These are phyloP conservation scores for Graptemys geographica DNA, from an alignment of 2,797 vertebrate species.

Conservation along the genomic window DNA sequence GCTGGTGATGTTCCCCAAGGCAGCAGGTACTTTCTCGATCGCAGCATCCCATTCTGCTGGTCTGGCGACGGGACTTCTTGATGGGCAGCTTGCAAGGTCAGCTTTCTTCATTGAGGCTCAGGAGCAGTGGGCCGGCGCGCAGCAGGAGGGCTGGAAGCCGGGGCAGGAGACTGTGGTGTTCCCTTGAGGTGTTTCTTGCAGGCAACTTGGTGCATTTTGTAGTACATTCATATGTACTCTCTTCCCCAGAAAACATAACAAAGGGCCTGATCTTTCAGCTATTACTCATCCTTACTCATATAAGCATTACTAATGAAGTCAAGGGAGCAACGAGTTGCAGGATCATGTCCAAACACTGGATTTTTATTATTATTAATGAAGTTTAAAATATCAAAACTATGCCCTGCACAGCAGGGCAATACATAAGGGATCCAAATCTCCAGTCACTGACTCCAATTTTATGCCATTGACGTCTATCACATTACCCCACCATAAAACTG, in stretches of 20 bases:
- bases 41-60: no score
- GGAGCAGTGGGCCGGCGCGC: no score
- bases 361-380: neutral
- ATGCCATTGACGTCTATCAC: neutral
- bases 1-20: no score
- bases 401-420: neutral
- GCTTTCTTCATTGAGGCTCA: no score
- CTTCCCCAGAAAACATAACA: neutral
- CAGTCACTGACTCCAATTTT: neutral
- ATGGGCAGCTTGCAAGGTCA: no score
- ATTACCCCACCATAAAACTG: neutral
- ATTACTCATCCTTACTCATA: neutral
- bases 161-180: no score
- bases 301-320: neutral
- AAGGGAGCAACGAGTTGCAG: neutral
- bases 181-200: no score
- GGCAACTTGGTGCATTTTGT: no score
- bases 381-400: neutral
- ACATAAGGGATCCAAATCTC: accelerated
- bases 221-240: neutral
- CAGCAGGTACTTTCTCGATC: no score
- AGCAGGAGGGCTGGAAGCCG: no score
- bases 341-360: neutral
- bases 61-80: no score
- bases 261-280: neutral